phyloP scores from a whole-genome alignment of 2,797 vertebrate genomes.

The Phyllotis vaccarum region DNA sequence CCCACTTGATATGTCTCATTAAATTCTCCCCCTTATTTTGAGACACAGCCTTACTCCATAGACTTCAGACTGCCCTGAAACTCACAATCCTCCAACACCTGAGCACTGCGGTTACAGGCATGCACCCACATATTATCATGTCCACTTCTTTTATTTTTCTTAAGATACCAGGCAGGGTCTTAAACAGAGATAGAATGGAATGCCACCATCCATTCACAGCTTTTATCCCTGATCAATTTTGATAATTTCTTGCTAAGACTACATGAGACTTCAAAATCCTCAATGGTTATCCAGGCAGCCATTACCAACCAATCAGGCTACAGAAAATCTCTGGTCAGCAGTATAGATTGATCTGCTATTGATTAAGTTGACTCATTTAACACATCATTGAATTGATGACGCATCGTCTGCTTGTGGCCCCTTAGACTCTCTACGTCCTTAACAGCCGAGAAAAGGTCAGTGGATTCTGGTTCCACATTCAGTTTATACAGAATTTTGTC shows the following conservation, averaged over 20 bases:
- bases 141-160: background rate
- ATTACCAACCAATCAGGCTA: constrained; percentile 25
- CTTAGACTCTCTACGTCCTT: constrained; percentile 51
- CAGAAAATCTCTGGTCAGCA: constrained; percentile 53
- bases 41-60: background rate
- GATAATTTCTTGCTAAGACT: constrained; percentile 60
- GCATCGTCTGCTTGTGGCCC: constrained; percentile 34
- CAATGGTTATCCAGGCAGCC: constrained; percentile 37
- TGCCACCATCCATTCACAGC: background rate
- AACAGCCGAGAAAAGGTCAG: constrained; percentile 69
- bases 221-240: constrained; percentile 40
- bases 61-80: background rate
- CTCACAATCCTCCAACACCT: background rate
- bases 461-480: constrained; percentile 37
- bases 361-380: constrained; percentile 61
- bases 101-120: background rate
- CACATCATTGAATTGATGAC: constrained; percentile 26
- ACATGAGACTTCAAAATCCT: constrained; percentile 58
- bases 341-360: constrained; percentile 43
- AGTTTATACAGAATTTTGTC: constrained; percentile 54
- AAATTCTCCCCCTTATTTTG: background rate
- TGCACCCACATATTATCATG: background rate
- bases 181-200: background rate
- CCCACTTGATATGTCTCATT: background rate
- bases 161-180: background rate